Evolutionary conservation across 2,888 invertebrate species (phyloP).

Genomic region (Drosophila formosana): DNA sequence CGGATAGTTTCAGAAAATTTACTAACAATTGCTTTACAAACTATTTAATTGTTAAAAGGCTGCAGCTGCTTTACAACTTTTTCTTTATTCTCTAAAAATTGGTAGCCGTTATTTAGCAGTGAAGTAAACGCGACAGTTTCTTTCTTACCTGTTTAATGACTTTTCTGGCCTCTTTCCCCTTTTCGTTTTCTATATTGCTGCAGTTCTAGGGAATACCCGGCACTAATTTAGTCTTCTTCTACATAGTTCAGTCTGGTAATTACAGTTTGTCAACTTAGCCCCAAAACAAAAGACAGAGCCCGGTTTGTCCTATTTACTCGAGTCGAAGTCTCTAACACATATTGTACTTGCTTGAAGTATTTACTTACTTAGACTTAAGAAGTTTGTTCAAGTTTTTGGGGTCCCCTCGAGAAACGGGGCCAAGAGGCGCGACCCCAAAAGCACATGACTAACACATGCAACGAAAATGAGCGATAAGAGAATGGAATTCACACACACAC

Average conservation of each 20-base stretch:
- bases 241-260: neutral
- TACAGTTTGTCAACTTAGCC: slow-evolving; percentile 4
- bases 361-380: slow-evolving; percentile 27
- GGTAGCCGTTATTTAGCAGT: neutral
- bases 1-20: too few relatives aligned
- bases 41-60: too few relatives aligned
- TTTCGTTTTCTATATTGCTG: neutral
- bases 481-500: slow-evolving; percentile 5
- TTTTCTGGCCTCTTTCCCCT: neutral
- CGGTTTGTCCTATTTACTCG: slow-evolving; percentile 20
- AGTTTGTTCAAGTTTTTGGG: slow-evolving; percentile 38
- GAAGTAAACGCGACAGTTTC: neutral
- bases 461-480: slow-evolving; percentile 53
- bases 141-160: neutral
- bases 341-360: slow-evolving; percentile 23
- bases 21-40: too few relatives aligned
- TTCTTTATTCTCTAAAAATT: too few relatives aligned
- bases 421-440: slow-evolving; percentile 55
- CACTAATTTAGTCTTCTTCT: neutral
- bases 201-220: neutral
- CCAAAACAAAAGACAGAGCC: slow-evolving; percentile 6
- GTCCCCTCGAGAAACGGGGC: slow-evolving; percentile 36
- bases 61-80: too few relatives aligned
- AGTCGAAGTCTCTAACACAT: slow-evolving; percentile 1
- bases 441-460: slow-evolving; percentile 36